A percentile compares a stretch with the other conserved stretches of the same genome.
Conservation (phyloP, 2,113 vertebrate species). For the Brienomyrus longianalis region DNA sequence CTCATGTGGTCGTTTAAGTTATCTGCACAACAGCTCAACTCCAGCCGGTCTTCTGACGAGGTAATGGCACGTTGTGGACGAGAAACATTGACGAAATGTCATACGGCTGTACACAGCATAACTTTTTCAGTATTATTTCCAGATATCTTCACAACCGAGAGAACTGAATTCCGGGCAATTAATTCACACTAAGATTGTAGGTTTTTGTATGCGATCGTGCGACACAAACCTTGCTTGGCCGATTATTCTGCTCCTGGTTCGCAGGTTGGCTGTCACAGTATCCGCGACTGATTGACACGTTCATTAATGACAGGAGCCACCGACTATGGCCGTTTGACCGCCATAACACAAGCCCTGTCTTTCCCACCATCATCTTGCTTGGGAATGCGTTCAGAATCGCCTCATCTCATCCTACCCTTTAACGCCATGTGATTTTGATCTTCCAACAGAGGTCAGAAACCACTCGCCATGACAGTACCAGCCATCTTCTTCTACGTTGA, state of each 20-base stretch:
- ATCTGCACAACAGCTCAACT: not conserved
- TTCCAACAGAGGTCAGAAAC: not conserved
- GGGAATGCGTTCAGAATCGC: not conserved
- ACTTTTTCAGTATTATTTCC: not conserved
- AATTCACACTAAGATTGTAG: not conserved
- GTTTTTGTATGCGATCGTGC: not conserved
- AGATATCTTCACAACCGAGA: not conserved
- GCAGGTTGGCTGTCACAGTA: constrained; percentile 24
- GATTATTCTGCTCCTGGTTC: constrained; percentile 1
- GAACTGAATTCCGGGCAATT: not conserved
- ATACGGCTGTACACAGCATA: not conserved
- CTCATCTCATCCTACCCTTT: not conserved
- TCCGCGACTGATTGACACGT: not conserved
- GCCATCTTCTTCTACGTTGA: not conserved
- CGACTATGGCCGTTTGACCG: not conserved
- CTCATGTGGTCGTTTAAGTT: not conserved
- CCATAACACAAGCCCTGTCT: constrained; percentile 7
- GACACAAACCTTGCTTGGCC: constrained; percentile 35
- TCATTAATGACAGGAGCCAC: not conserved
- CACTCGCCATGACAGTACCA: not conserved
- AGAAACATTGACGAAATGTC: not conserved
- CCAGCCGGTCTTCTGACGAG: not conserved
- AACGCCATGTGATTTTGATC: not conserved
- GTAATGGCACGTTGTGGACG: not conserved
- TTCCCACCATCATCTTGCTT: constrained; percentile 27